These are phyloP conservation scores for Paracentrotus lividus DNA, from an alignment of 53 echinoderm and acorn worm species.

Conservation along the genomic window DNA sequence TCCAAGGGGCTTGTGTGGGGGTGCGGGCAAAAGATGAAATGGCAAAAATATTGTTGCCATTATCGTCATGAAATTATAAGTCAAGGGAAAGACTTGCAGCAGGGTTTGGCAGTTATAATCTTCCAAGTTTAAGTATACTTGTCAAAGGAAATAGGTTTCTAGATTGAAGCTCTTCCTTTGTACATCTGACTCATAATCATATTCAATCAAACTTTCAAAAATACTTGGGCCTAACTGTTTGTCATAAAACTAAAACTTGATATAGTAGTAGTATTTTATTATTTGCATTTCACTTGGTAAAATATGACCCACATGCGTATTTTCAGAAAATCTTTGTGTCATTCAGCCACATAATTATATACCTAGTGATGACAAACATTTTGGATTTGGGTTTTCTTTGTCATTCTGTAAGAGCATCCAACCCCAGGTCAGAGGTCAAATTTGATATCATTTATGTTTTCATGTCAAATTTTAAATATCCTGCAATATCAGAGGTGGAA, in stretches of 20 bases:
- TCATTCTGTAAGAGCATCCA: neutral
- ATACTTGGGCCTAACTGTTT: neutral
- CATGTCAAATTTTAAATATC: neutral
- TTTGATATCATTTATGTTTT: neutral
- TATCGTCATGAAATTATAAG: neutral
- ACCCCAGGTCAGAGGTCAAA: neutral
- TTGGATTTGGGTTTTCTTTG: neutral
- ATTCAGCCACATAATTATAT: neutral
- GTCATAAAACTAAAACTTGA: neutral
- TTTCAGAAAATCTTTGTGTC: neutral
- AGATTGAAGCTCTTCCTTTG: neutral
- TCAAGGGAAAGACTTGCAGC: neutral
- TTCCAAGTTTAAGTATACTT: neutral
- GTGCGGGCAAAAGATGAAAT: neutral
- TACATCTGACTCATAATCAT: neutral
- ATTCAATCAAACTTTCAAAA: neutral
- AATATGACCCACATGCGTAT: neutral
- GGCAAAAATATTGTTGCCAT: neutral
- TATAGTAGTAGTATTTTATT: neutral
- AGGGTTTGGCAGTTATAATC: neutral
- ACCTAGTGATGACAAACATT: slow-evolving; percentile 22
- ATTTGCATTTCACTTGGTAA: neutral
- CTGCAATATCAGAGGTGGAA: neutral
- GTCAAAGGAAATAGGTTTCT: neutral
- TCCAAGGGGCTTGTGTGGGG: neutral